Conservation (phyloP, 2,888 invertebrate species). For the Thymelicus acteon region DNA sequence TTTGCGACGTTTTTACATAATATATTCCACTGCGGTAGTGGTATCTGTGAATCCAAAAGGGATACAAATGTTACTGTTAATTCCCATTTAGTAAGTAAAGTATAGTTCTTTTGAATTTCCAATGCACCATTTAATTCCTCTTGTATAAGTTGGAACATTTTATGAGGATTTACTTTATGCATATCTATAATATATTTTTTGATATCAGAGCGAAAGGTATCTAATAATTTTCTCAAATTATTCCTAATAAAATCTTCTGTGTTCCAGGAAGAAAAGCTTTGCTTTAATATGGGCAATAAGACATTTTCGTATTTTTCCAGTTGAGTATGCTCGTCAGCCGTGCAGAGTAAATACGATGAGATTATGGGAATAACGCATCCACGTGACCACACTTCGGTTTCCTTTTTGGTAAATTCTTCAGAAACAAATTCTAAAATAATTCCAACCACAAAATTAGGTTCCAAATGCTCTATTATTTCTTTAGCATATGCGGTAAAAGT, state of each 20-base stretch:
- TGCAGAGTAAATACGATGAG: conserved; percentile 56
- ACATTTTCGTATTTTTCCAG: conserved; percentile 54
- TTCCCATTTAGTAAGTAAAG: conserved; percentile 60
- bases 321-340: conserved; percentile 55
- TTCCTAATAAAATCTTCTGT: conserved; percentile 46
- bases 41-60: conserved; percentile 44
- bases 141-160: conserved; percentile 52
- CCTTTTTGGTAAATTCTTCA: conserved; percentile 47
- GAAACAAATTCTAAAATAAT: conserved; percentile 56
- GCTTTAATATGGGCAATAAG: conserved; percentile 55
- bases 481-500: conserved; percentile 50
- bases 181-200: conserved; percentile 41
- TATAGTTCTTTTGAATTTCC: conserved; percentile 56
- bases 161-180: conserved; percentile 49
- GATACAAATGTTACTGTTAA: conserved; percentile 52
- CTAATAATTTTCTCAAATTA: conserved; percentile 50
- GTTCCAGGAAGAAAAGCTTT: conserved; percentile 51
- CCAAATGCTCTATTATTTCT: conserved; percentile 55
- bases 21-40: conserved; percentile 46
- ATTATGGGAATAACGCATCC: conserved; percentile 49
- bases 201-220: conserved; percentile 50
- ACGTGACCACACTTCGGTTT: conserved; percentile 27
- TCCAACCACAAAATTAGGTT: conserved; percentile 53
- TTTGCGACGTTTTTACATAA: conserved; percentile 47
- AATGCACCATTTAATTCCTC: conserved; percentile 49